A percentile compares a stretch with the other conserved stretches of the same genome.
Conservation (phyloP, 2,888 invertebrate species). For the Malacosoma neustria region DNA sequence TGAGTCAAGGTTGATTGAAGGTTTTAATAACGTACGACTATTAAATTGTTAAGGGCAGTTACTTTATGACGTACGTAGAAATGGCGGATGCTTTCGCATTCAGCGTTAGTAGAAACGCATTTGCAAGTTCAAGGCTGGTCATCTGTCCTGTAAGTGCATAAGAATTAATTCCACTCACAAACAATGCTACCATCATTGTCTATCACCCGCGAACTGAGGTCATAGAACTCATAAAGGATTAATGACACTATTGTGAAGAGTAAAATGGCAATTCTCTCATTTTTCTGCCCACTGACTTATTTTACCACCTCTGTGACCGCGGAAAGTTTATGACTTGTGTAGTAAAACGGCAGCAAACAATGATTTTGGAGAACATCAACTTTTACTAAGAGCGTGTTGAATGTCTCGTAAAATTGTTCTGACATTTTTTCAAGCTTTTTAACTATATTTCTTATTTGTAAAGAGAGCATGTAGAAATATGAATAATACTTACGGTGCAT, state of each 20-base stretch:
- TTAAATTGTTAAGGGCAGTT: conserved; percentile 14
- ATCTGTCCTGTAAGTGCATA: conserved; percentile 52
- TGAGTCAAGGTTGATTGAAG: no score
- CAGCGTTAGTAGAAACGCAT: conserved; percentile 50
- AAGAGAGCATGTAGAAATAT: no score
- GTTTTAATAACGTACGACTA: no score
- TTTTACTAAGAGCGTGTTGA: background rate
- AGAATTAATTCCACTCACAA: conserved; percentile 68
- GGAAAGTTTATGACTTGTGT: conserved; percentile 1
- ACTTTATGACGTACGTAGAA: conserved; percentile 50
- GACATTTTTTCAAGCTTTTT: no score
- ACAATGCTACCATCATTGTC: conserved; percentile 67
- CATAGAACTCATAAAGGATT: conserved; percentile 65
- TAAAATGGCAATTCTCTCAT: conserved; percentile 37
- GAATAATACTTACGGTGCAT: no score
- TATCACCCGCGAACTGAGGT: conserved; percentile 56
- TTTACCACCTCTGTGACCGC: conserved; percentile 5
- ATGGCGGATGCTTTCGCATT: conserved; percentile 56
- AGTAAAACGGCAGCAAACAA: conserved; percentile 5
- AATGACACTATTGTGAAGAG: conserved; percentile 62
- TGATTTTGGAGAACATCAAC: background rate
- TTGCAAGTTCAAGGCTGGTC: conserved; percentile 71
- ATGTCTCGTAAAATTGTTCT: background rate
- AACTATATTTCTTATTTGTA: no score
- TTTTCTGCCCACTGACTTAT: conserved; percentile 36